These are phyloP conservation scores for western clawed frog (Xenopus tropicalis) DNA, from an alignment of 2,113 vertebrate species.

Conservation along the genomic window UCB_Xtro_10.0 CM004450.2:41353001-41353500, in stretches of 20 bases:
- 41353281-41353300: background rate
- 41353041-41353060: background rate
- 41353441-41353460: too few species aligned
- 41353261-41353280: background rate
- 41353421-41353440: too few species aligned
- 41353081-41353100: slow-evolving; percentile 18
- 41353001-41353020: background rate
- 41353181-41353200: background rate
- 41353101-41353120: slow-evolving; percentile 18
- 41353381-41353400: too few species aligned
- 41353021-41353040: background rate
- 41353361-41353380: too few species aligned
- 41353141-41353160: background rate
- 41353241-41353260: background rate
- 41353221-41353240: slow-evolving; percentile 1
- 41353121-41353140: slow-evolving; percentile 2
- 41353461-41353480: too few species aligned
- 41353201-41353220: slow-evolving; percentile 1
- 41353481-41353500: too few species aligned
- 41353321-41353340: slow-evolving; percentile 6
- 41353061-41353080: slow-evolving; percentile 8
- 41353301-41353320: background rate
- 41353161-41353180: slow-evolving; percentile 21
- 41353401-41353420: too few species aligned
- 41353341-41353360: too few species aligned